These are phyloP conservation scores for Microctenopoma stevenorrisi DNA, from an alignment of 2,797 vertebrate genomes.

Conservation along the genomic window DNA sequence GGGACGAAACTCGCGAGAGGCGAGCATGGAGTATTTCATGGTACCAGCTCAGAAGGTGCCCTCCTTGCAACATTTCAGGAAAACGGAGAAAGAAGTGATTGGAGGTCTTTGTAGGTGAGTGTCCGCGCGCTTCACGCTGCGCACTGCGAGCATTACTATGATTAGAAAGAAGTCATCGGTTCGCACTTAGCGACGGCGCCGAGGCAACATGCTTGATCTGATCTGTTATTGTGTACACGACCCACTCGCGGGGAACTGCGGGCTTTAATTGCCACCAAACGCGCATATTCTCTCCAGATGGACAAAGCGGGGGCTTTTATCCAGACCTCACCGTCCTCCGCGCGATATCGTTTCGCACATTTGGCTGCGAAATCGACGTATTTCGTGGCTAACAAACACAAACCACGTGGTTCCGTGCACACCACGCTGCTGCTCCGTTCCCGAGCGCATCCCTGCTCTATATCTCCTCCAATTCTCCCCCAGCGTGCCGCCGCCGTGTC, in stretches of 20 bases:
- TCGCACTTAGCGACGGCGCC: constrained; percentile 65
- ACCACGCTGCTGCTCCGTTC: constrained; percentile 85
- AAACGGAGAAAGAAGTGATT: constrained; percentile 98
- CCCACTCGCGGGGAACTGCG: constrained; percentile 54
- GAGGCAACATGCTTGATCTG: constrained; percentile 77
- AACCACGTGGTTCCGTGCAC: constrained; percentile 93
- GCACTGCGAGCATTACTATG: constrained; percentile 21
- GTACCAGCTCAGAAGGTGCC: constrained; percentile 97
- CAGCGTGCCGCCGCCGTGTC: constrained; percentile 3
- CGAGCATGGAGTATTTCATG: constrained; percentile 98
- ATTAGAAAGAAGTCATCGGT: constrained; percentile 48
- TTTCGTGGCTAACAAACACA: constrained; percentile 89
- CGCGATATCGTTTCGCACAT: constrained; percentile 49
- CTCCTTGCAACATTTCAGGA: constrained; percentile 96
- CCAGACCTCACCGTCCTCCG: neutral
- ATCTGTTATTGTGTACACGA: constrained; percentile 84
- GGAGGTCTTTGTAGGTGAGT: constrained; percentile 97
- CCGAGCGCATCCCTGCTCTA: constrained; percentile 60
- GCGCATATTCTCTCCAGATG: constrained; percentile 9
- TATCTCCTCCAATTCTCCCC: constrained; percentile 53
- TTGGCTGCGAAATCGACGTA: constrained; percentile 69
- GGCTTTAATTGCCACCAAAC: constrained; percentile 36
- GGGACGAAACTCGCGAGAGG: constrained; percentile 82
- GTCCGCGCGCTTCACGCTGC: constrained; percentile 43
- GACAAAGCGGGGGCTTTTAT: constrained; percentile 1